Base-by-base conservation (phyloP, 2,888 invertebrate species). In the Seladonia tumulorum region DNA sequence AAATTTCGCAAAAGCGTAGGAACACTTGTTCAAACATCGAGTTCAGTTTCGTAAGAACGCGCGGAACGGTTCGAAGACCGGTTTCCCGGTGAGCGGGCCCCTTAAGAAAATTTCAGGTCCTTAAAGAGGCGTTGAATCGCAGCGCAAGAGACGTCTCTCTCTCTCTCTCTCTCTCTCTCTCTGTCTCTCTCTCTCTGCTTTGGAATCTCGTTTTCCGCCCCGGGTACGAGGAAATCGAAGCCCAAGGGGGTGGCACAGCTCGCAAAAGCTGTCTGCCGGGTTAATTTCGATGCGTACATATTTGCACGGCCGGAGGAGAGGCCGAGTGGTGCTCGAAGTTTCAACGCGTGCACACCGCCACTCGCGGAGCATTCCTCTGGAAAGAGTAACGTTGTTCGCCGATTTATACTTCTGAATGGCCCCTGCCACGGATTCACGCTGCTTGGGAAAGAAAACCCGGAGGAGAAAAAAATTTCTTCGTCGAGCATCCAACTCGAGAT, bases 261-360 rank as follows among this genome's bases (percentile, higher is more conserved):
- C 75, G 82, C 53, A 81, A 74, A 76, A 85, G 83, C 85, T 77
- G 77, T 82, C 75, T 80, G 78, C 78, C 76, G 57, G 60, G 89
- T 81, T 89, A 89, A 89, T 89, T 89, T 83, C 89, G 85, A 82
- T 77, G 85, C 85, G 85, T 87, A 89, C 85, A 88, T 87, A 88
- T 86, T 88, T 88, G 84, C 73, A 78, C 79, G 79, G 77, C 68
- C 74, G 81, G 76, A 76, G 76, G 22, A 45, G 77, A 57, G 70
- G 49, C 14, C 60, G 80, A 82, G 79, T 83, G 83, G 83, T 81
- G 60, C 86, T 79, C 60, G 63, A 87, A 85, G 80, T 85, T 76
- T 76, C 88, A 79, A 45, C 71, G 66, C 53, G 79, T 53, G 75
- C 81, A 68, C 81, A 60, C 45, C 76, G 57, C 45, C 76, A 66